Percentiles rank a stretch among this genome's conserved stretches.
These are phyloP conservation scores for Hirtodrosophila alboralis DNA, from an alignment of 2,888 invertebrate genomes.

Conservation along the genomic window DNA sequence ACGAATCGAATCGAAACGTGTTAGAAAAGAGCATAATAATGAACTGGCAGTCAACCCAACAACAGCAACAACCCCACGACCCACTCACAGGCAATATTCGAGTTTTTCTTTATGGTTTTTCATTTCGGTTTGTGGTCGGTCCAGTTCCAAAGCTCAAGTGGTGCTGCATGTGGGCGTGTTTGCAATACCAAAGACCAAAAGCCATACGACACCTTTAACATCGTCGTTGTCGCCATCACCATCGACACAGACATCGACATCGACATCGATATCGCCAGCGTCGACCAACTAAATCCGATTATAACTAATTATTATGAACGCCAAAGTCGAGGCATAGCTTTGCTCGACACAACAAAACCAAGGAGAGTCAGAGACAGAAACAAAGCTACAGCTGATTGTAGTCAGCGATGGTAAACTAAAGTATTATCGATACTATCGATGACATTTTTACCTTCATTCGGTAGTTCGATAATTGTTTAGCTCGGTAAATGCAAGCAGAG, in stretches of 20 bases:
- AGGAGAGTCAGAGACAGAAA: background rate
- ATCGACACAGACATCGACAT: background rate
- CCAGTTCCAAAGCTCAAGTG: constrained; percentile 45
- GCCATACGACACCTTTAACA: constrained; percentile 55
- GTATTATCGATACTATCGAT: no score
- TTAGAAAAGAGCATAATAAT: constrained; percentile 72
- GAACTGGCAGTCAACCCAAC: constrained; percentile 39
- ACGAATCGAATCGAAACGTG: constrained; percentile 66
- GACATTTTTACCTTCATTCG: no score
- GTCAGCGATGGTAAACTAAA: no score
- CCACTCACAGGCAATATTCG: constrained; percentile 33
- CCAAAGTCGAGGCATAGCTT: constrained; percentile 32
- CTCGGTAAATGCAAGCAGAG: no score
- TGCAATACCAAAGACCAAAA: constrained; percentile 27
- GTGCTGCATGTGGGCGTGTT: constrained; percentile 43
- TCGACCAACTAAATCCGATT: constrained; percentile 76
- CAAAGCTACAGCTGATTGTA: constrained; percentile 40
- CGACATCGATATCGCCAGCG: constrained; percentile 32
- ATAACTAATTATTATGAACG: constrained; percentile 81
- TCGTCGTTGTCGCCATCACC: constrained; percentile 10
- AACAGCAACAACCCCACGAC: constrained; percentile 13
- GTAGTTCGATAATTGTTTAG: no score
- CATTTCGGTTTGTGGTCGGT: constrained; percentile 49
- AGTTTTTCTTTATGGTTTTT: constrained; percentile 61
- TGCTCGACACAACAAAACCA: constrained; percentile 9